A percentile compares a stretch with the other conserved stretches of the same genome.
Evolutionary conservation across 2,888 invertebrate genomes (phyloP).

Genomic region (Trilocha varians): DNA sequence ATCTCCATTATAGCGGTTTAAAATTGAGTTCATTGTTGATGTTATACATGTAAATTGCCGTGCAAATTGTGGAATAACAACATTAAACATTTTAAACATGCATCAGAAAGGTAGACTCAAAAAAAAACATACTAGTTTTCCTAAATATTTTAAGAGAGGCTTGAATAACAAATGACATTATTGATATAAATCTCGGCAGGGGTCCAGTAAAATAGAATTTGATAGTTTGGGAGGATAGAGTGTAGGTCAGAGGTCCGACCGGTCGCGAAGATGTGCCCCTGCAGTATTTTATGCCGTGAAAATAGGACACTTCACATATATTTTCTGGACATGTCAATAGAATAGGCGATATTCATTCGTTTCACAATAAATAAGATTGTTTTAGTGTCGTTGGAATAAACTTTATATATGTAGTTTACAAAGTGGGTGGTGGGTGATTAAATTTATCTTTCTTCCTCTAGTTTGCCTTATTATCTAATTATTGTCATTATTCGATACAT

Average conservation of each 20-base stretch:
- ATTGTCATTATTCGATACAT: too few species aligned
- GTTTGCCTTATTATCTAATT: too few species aligned
- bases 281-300: constrained; percentile 28
- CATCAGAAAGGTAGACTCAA: too few species aligned
- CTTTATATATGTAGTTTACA: too few species aligned
- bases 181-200: constrained; percentile 25
- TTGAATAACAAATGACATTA: constrained; percentile 18
- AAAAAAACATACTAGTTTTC: background rate
- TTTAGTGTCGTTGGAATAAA: too few species aligned
- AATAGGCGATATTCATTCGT: background rate
- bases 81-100: too few species aligned
- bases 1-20: background rate
- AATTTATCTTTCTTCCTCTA: too few species aligned
- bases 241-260: constrained; percentile 29
- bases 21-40: background rate
- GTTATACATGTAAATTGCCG: background rate
- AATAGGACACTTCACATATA: constrained; percentile 18
- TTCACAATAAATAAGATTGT: too few species aligned
- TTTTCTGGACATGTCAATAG: constrained; percentile 2
- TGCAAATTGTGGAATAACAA: too few species aligned
- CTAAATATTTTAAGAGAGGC: background rate
- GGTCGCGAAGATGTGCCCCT: constrained; percentile 14
- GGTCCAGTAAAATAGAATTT: constrained; percentile 19
- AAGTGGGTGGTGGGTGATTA: too few species aligned
- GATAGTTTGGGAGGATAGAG: constrained; percentile 30